Evolutionary conservation across 1,140 invertebrate species (phyloP).

Genomic region (Pissodes strobi): DNA sequence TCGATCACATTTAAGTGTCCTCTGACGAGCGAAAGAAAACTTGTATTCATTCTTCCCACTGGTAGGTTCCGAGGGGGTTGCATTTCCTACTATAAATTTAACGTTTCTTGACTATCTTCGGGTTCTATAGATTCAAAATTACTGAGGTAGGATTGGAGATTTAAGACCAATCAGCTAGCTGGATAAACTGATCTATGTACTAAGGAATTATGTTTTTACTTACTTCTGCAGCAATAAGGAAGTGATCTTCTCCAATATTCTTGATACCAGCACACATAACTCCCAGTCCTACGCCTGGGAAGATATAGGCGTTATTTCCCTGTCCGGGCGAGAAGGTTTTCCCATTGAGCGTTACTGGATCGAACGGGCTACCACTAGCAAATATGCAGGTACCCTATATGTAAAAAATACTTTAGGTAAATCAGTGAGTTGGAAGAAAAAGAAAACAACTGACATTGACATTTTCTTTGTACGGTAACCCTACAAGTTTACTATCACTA

Average conservation of each 20-base stretch:
- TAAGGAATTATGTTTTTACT: neutral
- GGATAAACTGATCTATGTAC: neutral
- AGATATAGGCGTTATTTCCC: slow-evolving; percentile 97
- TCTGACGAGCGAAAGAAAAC: too few relatives aligned
- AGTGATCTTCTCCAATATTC: slow-evolving; percentile 85
- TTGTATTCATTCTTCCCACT: too few relatives aligned
- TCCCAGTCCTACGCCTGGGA: slow-evolving; percentile 90
- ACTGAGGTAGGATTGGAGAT: too few relatives aligned
- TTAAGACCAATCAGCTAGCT: too few relatives aligned
- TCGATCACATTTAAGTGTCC: too few relatives aligned
- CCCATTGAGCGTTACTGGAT: slow-evolving; percentile 76
- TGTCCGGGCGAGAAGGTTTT: slow-evolving; percentile 85
- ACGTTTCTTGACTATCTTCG: too few relatives aligned
- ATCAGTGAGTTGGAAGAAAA: neutral
- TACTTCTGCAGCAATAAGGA: slow-evolving; percentile 83
- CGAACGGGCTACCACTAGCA: slow-evolving; percentile 92
- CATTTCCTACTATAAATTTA: too few relatives aligned
- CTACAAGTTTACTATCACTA: too few relatives aligned
- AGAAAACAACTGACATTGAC: neutral
- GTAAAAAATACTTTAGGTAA: neutral
- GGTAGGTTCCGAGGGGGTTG: too few relatives aligned
- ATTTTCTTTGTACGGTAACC: too few relatives aligned
- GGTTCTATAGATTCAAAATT: too few relatives aligned
- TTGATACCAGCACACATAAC: slow-evolving; percentile 81
- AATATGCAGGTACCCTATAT: slow-evolving; percentile 81